phyloP scores from a whole-genome alignment of 2,888 invertebrate species.

The Apotomis capreana region DNA sequence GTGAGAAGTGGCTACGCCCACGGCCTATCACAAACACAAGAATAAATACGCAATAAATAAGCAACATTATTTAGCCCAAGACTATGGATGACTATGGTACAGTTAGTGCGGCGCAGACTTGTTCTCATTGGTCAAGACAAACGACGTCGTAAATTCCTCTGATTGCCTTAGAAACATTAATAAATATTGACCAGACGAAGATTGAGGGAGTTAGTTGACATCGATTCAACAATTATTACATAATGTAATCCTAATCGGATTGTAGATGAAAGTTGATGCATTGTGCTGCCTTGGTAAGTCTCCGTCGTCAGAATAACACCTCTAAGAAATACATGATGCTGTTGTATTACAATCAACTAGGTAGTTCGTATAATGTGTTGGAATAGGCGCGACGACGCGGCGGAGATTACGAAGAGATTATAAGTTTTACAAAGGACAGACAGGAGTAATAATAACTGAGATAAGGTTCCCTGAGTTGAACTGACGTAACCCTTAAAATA shows the following conservation, averaged over 20 bases:
- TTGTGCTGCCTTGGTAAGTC: neutral
- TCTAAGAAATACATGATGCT: conserved; percentile 15
- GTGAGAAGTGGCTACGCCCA: conserved; percentile 62
- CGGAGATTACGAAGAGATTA: conserved; percentile 27
- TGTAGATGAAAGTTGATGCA: conserved; percentile 24
- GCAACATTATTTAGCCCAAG: conserved; percentile 56
- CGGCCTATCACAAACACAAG: conserved; percentile 57
- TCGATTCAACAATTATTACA: conserved; percentile 16
- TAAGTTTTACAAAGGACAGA: conserved; percentile 36
- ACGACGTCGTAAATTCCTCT: conserved; percentile 57
- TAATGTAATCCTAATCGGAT: conserved; percentile 32
- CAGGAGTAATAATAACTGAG: conserved; percentile 32
- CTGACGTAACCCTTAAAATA: conserved; percentile 41
- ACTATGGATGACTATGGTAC: conserved; percentile 39
- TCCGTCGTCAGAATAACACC: neutral
- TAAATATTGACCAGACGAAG: conserved; percentile 60
- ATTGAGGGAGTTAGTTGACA: conserved; percentile 49
- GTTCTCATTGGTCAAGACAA: conserved; percentile 53
- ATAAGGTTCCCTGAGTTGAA: conserved; percentile 28
- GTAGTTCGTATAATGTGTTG: conserved; percentile 1
- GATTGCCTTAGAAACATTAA: conserved; percentile 58
- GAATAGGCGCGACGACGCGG: conserved; percentile 9
- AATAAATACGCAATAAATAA: conserved; percentile 67
- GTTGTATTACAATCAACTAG: neutral
- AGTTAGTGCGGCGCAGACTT: conserved; percentile 49